Evolutionary conservation across 2,888 invertebrate genomes (phyloP).

Genomic region (Yponomeuta sedellus): DNA sequence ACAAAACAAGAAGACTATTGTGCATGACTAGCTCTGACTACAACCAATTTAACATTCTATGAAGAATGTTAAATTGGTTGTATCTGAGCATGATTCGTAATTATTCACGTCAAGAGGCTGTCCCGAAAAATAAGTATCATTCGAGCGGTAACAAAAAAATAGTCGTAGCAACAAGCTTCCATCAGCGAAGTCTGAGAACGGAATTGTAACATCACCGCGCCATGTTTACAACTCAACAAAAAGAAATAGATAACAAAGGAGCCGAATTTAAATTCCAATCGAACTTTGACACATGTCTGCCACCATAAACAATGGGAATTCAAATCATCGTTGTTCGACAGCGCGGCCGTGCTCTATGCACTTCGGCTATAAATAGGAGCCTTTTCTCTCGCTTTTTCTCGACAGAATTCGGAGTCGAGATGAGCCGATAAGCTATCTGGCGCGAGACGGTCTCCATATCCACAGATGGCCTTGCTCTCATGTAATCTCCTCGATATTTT

Average conservation of each 20-base stretch:
- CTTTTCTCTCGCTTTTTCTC: slow-evolving; percentile 74
- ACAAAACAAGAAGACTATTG: slow-evolving; percentile 7
- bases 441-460: slow-evolving; percentile 74
- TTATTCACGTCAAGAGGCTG: slow-evolving; percentile 68
- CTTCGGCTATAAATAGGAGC: slow-evolving; percentile 70
- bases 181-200: slow-evolving; percentile 60
- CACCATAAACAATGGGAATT: slow-evolving; percentile 76
- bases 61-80: slow-evolving; percentile 17
- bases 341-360: slow-evolving; percentile 51
- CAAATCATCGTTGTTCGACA: slow-evolving; percentile 72
- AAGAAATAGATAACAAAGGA: slow-evolving; percentile 69
- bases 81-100: slow-evolving; percentile 59
- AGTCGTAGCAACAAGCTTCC: slow-evolving; percentile 67
- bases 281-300: slow-evolving; percentile 77
- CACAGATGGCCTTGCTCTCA: slow-evolving; percentile 72
- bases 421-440: slow-evolving; percentile 70
- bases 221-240: slow-evolving; percentile 75
- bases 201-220: slow-evolving; percentile 73
- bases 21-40: slow-evolving; percentile 19
- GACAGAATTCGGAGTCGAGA: slow-evolving; percentile 70
- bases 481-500: slow-evolving; percentile 69
- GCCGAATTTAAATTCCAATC: slow-evolving; percentile 76
- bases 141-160: slow-evolving; percentile 49
- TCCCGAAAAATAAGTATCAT: slow-evolving; percentile 59
- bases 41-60: too few species aligned